Conservation (phyloP, 23 tunicate genomes). For the Ciona savignyi region DNA sequence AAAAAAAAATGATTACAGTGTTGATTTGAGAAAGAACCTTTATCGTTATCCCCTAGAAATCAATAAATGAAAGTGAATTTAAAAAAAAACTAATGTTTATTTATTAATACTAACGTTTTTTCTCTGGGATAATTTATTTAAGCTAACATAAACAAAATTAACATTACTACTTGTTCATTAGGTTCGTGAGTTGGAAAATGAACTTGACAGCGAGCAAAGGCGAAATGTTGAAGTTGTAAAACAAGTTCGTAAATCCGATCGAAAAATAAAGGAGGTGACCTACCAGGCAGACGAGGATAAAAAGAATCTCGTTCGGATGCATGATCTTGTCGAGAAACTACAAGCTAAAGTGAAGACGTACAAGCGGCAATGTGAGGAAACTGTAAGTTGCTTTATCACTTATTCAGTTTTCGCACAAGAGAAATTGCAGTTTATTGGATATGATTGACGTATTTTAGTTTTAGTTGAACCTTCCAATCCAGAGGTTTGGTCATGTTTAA, state of each 20-base stretch:
- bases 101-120: no score
- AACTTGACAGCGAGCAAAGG: conserved; percentile 92
- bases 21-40: no score
- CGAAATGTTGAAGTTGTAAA: conserved; percentile 81
- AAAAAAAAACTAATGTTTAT: no score
- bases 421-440: no score
- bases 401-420: no score
- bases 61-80: no score
- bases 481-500: background rate
- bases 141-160: no score
- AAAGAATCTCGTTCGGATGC: conserved; percentile 93
- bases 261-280: conserved; percentile 83
- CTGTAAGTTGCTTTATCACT: conserved; percentile 61
- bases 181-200: conserved; percentile 95
- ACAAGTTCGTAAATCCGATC: conserved; percentile 66
- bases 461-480: background rate
- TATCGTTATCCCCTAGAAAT: no score
- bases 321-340: conserved; percentile 87
- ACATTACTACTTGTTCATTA: no score
- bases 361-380: conserved; percentile 97
- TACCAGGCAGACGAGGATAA: conserved; percentile 95
- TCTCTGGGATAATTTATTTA: no score
- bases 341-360: conserved; percentile 97
- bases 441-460: background rate
- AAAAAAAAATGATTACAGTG: no score